Conservation (phyloP, 1,140 invertebrate genomes). For the Bacillus rossius region DNA sequence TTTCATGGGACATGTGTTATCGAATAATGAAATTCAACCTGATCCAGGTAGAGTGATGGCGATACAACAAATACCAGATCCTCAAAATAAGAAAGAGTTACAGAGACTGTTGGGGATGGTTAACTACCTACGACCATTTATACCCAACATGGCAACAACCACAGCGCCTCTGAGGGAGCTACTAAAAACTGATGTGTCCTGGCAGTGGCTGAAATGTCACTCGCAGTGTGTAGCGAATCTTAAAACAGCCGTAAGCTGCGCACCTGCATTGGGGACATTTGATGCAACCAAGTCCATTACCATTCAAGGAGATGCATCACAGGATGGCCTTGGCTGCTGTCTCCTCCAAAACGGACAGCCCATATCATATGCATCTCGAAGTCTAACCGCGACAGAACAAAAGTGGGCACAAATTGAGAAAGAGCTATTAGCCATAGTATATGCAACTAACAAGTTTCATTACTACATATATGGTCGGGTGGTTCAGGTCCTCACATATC, state of each 20-base stretch:
- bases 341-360: conserved; percentile 30
- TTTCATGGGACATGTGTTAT: conserved; percentile 38
- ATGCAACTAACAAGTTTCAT: conserved; percentile 37
- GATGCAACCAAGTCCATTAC: conserved; percentile 24
- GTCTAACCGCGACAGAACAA: conserved; percentile 19
- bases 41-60: conserved; percentile 33
- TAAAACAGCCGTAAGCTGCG: conserved; percentile 24
- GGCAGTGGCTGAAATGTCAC: conserved; percentile 26
- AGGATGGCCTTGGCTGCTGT: conserved; percentile 32
- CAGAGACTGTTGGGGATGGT: conserved; percentile 30
- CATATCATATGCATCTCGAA: conserved; percentile 34
- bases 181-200: conserved; percentile 22
- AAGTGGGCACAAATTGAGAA: conserved; percentile 13
- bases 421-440: conserved; percentile 8
- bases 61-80: conserved; percentile 32
- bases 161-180: conserved; percentile 26
- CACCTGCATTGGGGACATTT: conserved; percentile 28
- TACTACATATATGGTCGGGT: conserved; percentile 37
- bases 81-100: conserved; percentile 25
- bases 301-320: conserved; percentile 31
- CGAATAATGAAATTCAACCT: conserved; percentile 32
- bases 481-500: conserved; percentile 33
- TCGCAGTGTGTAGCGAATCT: conserved; percentile 24
- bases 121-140: conserved; percentile 35
- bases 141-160: conserved; percentile 31